Conservation (phyloP, 2,888 invertebrate species). For the Herminia tarsipennalis region DNA sequence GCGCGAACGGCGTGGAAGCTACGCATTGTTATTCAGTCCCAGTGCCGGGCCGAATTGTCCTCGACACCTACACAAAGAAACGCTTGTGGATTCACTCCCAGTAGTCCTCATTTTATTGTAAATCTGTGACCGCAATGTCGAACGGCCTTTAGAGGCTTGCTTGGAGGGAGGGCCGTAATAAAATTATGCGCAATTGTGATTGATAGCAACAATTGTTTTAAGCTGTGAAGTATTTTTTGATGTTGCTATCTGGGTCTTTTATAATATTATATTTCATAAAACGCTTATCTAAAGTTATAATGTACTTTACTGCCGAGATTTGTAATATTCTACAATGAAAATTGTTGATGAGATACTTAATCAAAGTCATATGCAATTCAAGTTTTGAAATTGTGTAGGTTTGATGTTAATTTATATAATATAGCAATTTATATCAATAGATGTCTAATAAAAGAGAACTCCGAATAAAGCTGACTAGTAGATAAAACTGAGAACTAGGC, state of each 20-base stretch:
- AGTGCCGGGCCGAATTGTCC: conserved; percentile 52
- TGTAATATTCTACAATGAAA: too few relatives aligned
- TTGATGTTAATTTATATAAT: too few relatives aligned
- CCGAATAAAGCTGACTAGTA: too few relatives aligned
- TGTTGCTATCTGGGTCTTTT: neutral
- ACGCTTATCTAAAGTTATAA: too few relatives aligned
- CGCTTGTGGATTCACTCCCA: conserved; percentile 63
- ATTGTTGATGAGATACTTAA: too few relatives aligned
- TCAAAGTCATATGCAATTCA: too few relatives aligned
- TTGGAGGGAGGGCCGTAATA: conserved; percentile 44
- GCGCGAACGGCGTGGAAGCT: conserved; percentile 41
- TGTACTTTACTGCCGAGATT: too few relatives aligned
- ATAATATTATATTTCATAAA: neutral
- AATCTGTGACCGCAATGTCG: conserved; percentile 68
- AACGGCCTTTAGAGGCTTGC: conserved; percentile 46
- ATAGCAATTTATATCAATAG: too few relatives aligned
- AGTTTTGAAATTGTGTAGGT: too few relatives aligned
- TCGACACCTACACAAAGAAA: conserved; percentile 62
- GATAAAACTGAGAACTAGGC: too few relatives aligned
- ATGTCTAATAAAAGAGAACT: too few relatives aligned
- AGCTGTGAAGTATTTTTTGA: conserved; percentile 16
- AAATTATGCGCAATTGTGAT: conserved; percentile 50
- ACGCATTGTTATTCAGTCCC: conserved; percentile 62
- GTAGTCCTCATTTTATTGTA: conserved; percentile 66
- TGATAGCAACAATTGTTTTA: conserved; percentile 46